These are phyloP conservation scores for Caenorhabditis inopinata DNA, from an alignment of 1,140 invertebrate species.

Conservation along the genomic window DNA sequence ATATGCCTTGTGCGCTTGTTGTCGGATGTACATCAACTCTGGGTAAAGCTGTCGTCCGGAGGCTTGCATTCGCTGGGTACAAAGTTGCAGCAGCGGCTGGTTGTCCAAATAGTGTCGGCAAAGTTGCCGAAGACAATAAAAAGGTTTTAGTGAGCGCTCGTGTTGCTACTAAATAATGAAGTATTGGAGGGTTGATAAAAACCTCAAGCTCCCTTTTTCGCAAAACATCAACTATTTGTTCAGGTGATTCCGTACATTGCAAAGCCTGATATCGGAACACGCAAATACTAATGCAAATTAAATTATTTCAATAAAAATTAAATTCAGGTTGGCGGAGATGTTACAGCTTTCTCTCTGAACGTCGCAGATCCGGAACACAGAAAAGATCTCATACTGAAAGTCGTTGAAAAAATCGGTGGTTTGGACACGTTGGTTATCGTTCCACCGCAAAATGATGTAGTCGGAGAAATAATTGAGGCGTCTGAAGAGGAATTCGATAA, in stretches of 20 bases:
- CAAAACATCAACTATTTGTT: too few species aligned
- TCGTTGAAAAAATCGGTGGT: conserved; percentile 24
- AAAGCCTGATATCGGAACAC: too few species aligned
- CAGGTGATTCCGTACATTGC: too few species aligned
- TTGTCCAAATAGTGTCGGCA: background rate
- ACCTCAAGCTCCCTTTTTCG: too few species aligned
- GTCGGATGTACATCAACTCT: background rate
- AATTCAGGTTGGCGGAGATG: conserved; percentile 9
- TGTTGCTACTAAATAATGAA: too few species aligned
- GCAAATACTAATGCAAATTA: too few species aligned
- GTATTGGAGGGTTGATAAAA: background rate
- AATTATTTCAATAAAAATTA: too few species aligned
- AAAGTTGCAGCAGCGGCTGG: conserved; percentile 28
- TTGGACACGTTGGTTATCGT: conserved; percentile 29
- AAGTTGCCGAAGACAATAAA: conserved; percentile 32
- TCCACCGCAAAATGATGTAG: conserved; percentile 21
- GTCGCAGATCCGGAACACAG: background rate
- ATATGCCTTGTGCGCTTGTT: conserved; percentile 15
- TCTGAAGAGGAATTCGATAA: background rate
- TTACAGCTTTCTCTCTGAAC: conserved; percentile 33
- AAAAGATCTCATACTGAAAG: conserved; percentile 31
- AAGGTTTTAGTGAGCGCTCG: background rate
- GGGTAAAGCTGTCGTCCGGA: conserved; percentile 28
- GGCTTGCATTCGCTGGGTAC: conserved; percentile 37
- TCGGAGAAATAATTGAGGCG: conserved; percentile 35